Percentiles rank a stretch among this genome's conserved stretches.
phyloP scores from a whole-genome alignment of 2,888 invertebrate species.

The Cerastoderma edule region DNA sequence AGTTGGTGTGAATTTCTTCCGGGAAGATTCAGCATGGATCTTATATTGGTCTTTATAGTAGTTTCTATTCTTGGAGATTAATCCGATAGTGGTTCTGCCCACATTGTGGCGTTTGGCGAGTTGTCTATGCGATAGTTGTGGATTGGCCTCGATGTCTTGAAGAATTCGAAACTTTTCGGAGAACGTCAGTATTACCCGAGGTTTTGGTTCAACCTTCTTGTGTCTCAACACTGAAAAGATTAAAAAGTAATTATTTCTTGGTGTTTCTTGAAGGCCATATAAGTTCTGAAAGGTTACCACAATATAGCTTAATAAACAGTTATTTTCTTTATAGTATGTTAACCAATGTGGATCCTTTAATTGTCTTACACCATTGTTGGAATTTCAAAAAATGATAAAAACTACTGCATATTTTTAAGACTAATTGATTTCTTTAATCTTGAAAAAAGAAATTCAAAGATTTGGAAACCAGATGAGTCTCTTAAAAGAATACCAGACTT shows the following conservation, averaged over 20 bases:
- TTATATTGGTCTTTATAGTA: conserved; percentile 31
- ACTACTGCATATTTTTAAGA: too few relatives aligned
- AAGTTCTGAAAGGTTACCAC: background rate
- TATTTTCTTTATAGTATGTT: background rate
- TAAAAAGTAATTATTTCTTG: background rate
- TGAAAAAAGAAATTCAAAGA: too few relatives aligned
- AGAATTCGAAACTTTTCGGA: conserved; percentile 38
- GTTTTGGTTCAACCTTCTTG: background rate
- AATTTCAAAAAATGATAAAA: too few relatives aligned
- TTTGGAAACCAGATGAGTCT: too few relatives aligned
- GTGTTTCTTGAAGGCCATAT: background rate
- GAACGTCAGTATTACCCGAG: conserved; percentile 21
- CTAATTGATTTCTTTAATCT: too few relatives aligned
- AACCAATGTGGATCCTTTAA: too few relatives aligned
- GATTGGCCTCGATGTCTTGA: conserved; percentile 25
- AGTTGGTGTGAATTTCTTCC: conserved; percentile 31
- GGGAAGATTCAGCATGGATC: conserved; percentile 29
- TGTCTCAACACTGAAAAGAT: background rate
- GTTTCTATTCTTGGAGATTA: conserved; percentile 30
- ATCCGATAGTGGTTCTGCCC: conserved; percentile 36
- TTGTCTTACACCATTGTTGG: too few relatives aligned
- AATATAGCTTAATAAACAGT: background rate
- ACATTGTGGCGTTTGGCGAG: conserved; percentile 37
- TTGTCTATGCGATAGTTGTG: conserved; percentile 25
- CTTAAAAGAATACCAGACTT: too few relatives aligned